A percentile compares a stretch with the other conserved stretches of the same genome.
Evolutionary conservation across 2,113 vertebrate genomes (phyloP).

Genomic region (Phoenicopterus ruber): DNA sequence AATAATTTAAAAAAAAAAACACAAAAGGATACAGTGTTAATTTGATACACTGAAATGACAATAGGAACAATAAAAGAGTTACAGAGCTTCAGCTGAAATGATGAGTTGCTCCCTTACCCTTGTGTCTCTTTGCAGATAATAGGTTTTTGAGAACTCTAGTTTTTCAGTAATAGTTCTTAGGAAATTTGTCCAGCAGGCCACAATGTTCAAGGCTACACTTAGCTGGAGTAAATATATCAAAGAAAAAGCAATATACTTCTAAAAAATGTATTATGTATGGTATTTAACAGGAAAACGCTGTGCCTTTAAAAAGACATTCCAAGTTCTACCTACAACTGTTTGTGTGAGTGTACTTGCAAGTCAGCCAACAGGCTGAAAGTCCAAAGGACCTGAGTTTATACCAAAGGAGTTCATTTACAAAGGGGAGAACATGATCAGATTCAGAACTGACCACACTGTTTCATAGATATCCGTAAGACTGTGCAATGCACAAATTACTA

Average conservation of each 20-base stretch:
- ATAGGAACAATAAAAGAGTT: background rate
- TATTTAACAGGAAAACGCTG: background rate
- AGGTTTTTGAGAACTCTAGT: conserved; percentile 31
- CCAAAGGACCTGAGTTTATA: background rate
- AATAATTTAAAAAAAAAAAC: background rate
- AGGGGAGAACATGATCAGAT: background rate
- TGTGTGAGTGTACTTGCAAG: background rate
- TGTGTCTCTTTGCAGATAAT: conserved; percentile 18
- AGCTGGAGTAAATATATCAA: background rate
- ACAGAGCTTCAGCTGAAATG: background rate
- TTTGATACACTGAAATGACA: background rate
- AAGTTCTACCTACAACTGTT: background rate
- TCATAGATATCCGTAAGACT: background rate
- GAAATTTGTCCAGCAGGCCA: conserved; percentile 14
- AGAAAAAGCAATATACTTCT: background rate
- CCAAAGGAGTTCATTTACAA: background rate
- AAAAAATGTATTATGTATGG: background rate
- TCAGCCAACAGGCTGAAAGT: background rate
- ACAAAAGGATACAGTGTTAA: background rate
- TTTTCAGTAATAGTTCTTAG: background rate
- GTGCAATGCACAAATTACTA: background rate
- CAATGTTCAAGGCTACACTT: background rate
- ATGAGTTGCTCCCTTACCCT: conserved; percentile 30
- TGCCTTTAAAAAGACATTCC: background rate
- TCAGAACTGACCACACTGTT: background rate